Conservation (phyloP, 2,113 vertebrate genomes). For the Anthoscopus minutus region DNA sequence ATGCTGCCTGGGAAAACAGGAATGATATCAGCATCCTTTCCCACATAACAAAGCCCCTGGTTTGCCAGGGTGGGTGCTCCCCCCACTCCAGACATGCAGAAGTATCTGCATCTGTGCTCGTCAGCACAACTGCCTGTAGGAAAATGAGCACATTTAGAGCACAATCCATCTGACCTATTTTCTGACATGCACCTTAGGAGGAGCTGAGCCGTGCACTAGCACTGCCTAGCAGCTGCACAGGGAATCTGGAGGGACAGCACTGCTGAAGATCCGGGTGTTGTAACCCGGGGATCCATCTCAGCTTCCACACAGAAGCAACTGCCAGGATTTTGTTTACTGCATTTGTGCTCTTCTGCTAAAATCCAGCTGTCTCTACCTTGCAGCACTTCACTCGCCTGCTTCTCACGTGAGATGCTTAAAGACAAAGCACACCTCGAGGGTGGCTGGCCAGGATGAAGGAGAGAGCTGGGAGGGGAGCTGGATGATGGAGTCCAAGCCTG, state of each 20-base stretch:
- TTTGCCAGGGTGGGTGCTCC: not conserved
- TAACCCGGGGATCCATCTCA: not conserved
- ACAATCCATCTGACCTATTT: constrained; percentile 48
- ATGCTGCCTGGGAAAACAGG: not conserved
- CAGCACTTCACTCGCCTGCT: not conserved
- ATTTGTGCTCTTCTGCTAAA: not conserved
- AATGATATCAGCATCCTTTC: not conserved
- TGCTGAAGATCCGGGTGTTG: accelerated
- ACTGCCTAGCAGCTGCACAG: not conserved
- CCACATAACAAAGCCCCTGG: not conserved
- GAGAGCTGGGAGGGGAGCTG: not conserved
- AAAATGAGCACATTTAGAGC: constrained; percentile 8
- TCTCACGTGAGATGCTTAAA: not conserved
- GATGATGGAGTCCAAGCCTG: not conserved
- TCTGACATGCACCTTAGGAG: constrained; percentile 21
- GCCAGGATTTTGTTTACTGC: not conserved
- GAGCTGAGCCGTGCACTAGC: not conserved
- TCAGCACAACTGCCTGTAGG: not conserved
- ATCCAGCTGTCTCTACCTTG: not conserved
- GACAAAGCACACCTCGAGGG: not conserved
- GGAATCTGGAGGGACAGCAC: not conserved
- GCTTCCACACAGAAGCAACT: not conserved
- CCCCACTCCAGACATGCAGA: not conserved
- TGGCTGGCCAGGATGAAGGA: not conserved
- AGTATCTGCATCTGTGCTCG: constrained; percentile 1